Percentiles rank a stretch among this genome's conserved stretches.
Evolutionary conservation across 2,797 vertebrate genomes (phyloP).

Genomic region (Enteromius trimaculatus): DNA sequence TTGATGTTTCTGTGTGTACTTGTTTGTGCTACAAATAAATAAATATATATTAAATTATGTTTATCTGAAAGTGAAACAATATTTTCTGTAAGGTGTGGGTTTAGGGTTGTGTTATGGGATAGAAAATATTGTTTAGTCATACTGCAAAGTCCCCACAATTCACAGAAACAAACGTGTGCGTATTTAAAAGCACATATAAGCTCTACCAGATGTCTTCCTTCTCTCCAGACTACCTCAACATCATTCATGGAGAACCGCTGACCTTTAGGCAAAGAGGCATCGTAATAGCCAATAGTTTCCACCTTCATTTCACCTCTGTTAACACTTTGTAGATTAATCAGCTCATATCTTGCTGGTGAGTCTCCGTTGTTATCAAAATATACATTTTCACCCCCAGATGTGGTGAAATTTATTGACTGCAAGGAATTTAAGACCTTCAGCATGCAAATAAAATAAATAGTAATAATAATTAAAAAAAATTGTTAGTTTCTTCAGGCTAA

Average conservation of each 20-base stretch:
- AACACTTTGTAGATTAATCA: constrained; percentile 78
- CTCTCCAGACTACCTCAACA: constrained; percentile 70
- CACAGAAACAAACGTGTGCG: not conserved
- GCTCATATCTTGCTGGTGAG: constrained; percentile 80
- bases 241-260: constrained; percentile 73
- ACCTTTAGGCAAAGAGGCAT: constrained; percentile 71
- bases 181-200: not conserved
- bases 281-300: constrained; percentile 76
- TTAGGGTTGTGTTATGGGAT: no score
- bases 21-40: no score
- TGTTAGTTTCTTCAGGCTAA: not conserved
- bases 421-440: constrained; percentile 75
- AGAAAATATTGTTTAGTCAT: no score
- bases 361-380: constrained; percentile 81
- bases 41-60: no score
- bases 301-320: constrained; percentile 67
- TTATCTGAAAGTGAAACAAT: no score
- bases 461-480: constrained; percentile 11
- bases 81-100: no score
- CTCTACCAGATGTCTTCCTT: constrained; percentile 64
- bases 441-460: not conserved
- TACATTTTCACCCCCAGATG: constrained; percentile 70
- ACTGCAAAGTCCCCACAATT: no score
- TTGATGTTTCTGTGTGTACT: not conserved
- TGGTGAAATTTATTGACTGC: constrained; percentile 76